These are phyloP conservation scores for Orbicella faveolata DNA, from an alignment of 64 coral and sea anemone genomes.

Conservation along the genomic window DNA sequence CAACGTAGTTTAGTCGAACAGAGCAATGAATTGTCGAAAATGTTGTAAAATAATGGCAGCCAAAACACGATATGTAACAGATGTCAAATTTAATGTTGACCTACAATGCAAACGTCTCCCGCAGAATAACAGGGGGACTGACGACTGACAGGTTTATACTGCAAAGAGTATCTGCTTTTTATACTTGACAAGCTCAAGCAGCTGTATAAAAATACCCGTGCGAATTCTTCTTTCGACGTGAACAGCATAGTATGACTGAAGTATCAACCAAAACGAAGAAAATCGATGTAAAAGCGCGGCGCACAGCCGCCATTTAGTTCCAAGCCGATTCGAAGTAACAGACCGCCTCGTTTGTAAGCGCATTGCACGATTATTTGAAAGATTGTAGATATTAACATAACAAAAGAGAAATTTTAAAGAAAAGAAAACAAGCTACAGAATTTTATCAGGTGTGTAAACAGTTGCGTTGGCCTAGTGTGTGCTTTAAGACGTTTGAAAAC, in stretches of 20 bases:
- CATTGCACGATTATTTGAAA: neutral
- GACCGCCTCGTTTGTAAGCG: neutral
- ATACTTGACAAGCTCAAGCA: neutral
- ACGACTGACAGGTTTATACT: conserved; percentile 5
- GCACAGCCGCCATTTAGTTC: neutral
- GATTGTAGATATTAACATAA: neutral
- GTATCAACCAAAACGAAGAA: neutral
- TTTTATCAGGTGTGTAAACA: neutral
- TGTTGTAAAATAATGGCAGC: neutral
- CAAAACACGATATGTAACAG: neutral
- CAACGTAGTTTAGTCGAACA: too few relatives aligned
- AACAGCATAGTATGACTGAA: neutral
- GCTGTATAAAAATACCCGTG: neutral
- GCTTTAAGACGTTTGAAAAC: neutral
- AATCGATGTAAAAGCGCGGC: neutral
- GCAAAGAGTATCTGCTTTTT: neutral
- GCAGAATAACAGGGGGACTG: neutral
- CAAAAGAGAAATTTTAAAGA: neutral
- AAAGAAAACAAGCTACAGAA: neutral
- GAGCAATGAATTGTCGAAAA: too few relatives aligned
- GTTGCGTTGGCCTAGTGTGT: neutral
- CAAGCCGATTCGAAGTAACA: neutral
- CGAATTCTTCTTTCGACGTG: neutral
- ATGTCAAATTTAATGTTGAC: neutral
- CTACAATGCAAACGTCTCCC: neutral